Percentiles rank a stretch among this genome's conserved stretches.
phyloP scores from a whole-genome alignment of 2,797 vertebrate species.

The Rhabdophis nuchalis region DNA sequence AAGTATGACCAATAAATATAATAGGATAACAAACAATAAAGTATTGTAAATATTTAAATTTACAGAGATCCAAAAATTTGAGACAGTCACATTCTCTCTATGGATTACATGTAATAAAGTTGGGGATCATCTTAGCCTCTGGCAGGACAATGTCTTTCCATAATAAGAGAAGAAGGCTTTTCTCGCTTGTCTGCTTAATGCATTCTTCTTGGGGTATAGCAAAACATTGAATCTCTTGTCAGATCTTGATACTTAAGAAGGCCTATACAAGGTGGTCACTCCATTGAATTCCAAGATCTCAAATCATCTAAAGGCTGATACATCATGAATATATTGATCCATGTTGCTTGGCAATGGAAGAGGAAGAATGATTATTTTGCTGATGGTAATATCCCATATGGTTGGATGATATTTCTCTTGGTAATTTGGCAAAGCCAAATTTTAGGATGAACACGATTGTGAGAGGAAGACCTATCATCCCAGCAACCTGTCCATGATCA shows the following conservation, averaged over 20 bases:
- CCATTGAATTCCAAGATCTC: background rate
- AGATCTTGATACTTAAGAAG: background rate
- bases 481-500: background rate
- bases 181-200: background rate
- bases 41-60: background rate
- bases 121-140: background rate
- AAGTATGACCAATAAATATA: background rate
- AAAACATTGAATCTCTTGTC: background rate
- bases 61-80: background rate
- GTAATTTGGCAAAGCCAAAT: background rate
- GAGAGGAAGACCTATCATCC: background rate
- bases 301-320: background rate
- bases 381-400: background rate
- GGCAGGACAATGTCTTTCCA: background rate
- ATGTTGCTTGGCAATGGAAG: background rate
- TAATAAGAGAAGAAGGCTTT: background rate
- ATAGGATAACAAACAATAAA: background rate
- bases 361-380: background rate
- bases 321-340: background rate
- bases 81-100: background rate
- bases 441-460: background rate
- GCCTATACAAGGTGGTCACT: background rate
- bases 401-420: background rate
- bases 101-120: background rate
- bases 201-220: background rate